Percentiles rank a stretch among this genome's conserved stretches.
Conservation (phyloP, 2,888 invertebrate genomes). For the Lepidocyrtoides sp. region DNA sequence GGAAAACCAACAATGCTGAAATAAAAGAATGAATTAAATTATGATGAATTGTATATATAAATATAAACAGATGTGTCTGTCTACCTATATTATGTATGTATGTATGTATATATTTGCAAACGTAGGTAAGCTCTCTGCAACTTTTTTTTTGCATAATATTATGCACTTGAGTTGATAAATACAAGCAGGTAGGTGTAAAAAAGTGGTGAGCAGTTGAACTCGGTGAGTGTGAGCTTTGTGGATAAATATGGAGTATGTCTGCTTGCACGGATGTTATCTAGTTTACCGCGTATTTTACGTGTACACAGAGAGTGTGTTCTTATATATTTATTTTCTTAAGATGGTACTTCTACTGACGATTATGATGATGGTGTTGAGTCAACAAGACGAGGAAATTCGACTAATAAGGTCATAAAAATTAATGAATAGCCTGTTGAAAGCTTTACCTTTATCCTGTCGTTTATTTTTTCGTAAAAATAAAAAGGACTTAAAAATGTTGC, state of each 20-base stretch:
- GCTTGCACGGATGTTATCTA: conserved; percentile 51
- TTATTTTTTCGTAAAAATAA: conserved; percentile 32
- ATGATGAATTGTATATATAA: conserved; percentile 19
- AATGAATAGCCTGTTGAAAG: conserved; percentile 74
- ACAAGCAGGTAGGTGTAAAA: conserved; percentile 13
- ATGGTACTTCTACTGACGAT: no score
- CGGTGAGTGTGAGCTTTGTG: neutral
- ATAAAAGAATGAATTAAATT: conserved; percentile 10
- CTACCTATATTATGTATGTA: no score
- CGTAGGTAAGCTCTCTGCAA: neutral
- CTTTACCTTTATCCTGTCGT: conserved; percentile 55
- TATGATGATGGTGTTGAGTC: conserved; percentile 48
- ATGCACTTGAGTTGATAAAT: conserved; percentile 15
- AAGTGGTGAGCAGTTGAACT: conserved; percentile 21
- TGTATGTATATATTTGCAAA: no score
- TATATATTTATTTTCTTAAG: conserved; percentile 1
- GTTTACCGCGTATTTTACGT: neutral
- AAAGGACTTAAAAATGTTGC: neutral
- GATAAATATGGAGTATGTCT: conserved; percentile 17
- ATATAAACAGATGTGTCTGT: neutral
- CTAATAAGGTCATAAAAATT: conserved; percentile 76
- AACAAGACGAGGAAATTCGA: conserved; percentile 72
- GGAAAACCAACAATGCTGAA: conserved; percentile 40
- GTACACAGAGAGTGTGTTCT: neutral
- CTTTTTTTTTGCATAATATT: neutral